Base-by-base conservation (phyloP, 1,140 invertebrate genomes). In the Phymastichus coffea region DNA sequence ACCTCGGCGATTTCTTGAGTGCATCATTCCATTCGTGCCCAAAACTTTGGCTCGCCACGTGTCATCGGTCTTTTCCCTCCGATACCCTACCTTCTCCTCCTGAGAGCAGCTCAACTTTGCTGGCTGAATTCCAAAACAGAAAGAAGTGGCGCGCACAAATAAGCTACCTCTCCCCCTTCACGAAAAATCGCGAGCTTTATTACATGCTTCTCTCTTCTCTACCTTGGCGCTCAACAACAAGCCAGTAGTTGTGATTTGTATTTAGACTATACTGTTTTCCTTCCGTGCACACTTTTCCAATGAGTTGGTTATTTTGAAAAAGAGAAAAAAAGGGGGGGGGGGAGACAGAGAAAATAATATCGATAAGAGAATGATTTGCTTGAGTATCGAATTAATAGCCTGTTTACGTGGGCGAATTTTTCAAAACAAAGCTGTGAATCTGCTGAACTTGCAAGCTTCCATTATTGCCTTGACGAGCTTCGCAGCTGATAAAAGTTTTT, bases 211-310 rank as follows among this genome's bases (percentile, higher is more conserved):
- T 1, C 41, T 2, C 15, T 7, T 0, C 22, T n/a, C n/a, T n/a
- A n/a, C n/a, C n/a, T n/a, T n/a, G 38, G 41, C 14, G 25, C 19
- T 19, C 15, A 49, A 51, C 46, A 58, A 58, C 56, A 58, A 57
- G 37, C 46, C 14, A n/a, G n/a, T n/a, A n/a, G n/a, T n/a, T n/a
- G 19, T 58, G 56, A 58, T 58, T 58, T 58, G 56, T 43, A 38
- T 6, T 4, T 14, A 1, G 25, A 30, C 22, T 14, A 14, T 20
- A 22, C 52, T 58, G 56, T 58, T 43, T 58, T 43, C 47, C 26
- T 33, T 40, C 56, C 26, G 43, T 58, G 51, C 19, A 14, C 8
- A 3, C 19, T 3, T 49, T 40, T 57, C 35, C 35, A 51, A 49
- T 58, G 25, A 58, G 47, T 49, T 58, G 49, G 56, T 51, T 58